phyloP scores from a whole-genome alignment of 2,797 vertebrate genomes.

The Champsocephalus esox region DNA sequence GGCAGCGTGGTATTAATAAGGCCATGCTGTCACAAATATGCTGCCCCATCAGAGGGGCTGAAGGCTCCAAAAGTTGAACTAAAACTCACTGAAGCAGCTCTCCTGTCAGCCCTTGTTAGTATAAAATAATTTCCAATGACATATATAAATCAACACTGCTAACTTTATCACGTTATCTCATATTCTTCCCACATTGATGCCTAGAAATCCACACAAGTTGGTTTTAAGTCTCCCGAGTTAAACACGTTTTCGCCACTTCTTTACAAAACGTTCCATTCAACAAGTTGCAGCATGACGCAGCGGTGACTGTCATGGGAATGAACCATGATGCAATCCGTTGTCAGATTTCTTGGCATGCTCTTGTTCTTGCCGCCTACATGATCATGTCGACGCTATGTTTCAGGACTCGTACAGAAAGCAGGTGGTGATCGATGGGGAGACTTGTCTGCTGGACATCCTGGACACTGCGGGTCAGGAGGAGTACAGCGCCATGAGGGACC shows the following conservation, averaged over 20 bases:
- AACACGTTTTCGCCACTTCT: slow-evolving; percentile 13
- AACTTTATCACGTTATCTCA: not conserved
- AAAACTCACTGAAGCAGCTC: not conserved
- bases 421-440: slow-evolving; percentile 91
- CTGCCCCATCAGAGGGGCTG: not conserved
- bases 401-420: slow-evolving; percentile 89
- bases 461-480: slow-evolving; percentile 98
- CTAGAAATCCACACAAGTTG: not conserved
- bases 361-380: not conserved
- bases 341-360: not conserved
- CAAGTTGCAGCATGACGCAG: slow-evolving; percentile 21
- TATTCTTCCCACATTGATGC: not conserved
- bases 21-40: not conserved
- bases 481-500: slow-evolving; percentile 93
- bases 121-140: not conserved
- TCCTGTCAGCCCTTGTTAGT: not conserved
- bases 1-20: not conserved
- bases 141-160: not conserved
- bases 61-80: not conserved
- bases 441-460: slow-evolving; percentile 96
- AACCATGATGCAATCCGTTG: slow-evolving; percentile 6
- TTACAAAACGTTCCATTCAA: not conserved
- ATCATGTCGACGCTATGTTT: slow-evolving; percentile 9
- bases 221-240: not conserved
- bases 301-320: not conserved